Evolutionary conservation across 2,797 vertebrate species (phyloP).

Genomic region (Brachyrhaphis roseni): DNA sequence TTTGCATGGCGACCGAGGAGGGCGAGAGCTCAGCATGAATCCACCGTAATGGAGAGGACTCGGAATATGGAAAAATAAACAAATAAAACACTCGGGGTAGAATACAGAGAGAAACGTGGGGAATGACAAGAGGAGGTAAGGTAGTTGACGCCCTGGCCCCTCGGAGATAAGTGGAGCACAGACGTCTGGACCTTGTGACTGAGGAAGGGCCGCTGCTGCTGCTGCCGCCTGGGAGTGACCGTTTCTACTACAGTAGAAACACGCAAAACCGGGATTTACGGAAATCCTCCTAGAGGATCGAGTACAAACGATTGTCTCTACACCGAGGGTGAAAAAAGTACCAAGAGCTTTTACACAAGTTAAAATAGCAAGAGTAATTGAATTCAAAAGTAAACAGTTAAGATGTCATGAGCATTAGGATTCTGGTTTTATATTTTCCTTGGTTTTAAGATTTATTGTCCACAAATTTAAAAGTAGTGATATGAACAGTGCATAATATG

Average conservation of each 20-base stretch:
- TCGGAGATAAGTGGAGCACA: conserved; percentile 28
- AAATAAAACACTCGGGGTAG: conserved; percentile 21
- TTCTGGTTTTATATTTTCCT: too few relatives aligned
- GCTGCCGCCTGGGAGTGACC: conserved; percentile 10
- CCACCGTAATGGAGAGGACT: conserved; percentile 48
- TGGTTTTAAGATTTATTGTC: too few relatives aligned
- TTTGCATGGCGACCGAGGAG: conserved; percentile 87
- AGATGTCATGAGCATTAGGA: too few relatives aligned
- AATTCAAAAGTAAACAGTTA: neutral
- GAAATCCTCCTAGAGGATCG: neutral
- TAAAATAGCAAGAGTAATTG: neutral
- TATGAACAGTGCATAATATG: neutral
- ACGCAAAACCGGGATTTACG: neutral
- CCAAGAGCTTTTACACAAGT: neutral
- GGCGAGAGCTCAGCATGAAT: conserved; percentile 74
- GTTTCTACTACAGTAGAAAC: neutral
- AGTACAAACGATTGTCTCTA: neutral
- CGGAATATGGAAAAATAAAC: conserved; percentile 5
- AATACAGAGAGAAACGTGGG: conserved; percentile 13
- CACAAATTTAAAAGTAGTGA: too few relatives aligned
- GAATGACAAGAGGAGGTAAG: conserved; percentile 25
- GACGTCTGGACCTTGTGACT: conserved; percentile 71
- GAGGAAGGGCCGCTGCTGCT: conserved; percentile 12
- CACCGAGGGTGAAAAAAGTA: neutral
- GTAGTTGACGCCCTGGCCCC: conserved; percentile 33